Base-by-base conservation (phyloP, 1,140 invertebrate genomes). In the Leptinotarsa defecta region DNA sequence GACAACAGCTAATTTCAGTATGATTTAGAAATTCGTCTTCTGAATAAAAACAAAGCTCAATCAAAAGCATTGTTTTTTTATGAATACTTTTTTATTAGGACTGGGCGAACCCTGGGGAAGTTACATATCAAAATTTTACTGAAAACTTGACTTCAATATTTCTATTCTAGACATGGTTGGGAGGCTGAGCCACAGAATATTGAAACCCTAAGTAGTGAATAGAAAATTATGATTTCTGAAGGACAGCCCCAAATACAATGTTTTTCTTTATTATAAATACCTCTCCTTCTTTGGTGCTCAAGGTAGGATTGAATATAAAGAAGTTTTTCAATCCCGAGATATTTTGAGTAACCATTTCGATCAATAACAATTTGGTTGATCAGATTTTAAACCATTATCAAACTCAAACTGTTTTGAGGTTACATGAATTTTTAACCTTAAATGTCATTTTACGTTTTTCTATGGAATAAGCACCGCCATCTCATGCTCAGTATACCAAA, bases 281-380 rank as follows among this genome's bases (percentile, higher is more conserved):
- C 75, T 84, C 82, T 24, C 80, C 82, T 80, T 84, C 83, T 67
- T 78, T 79, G 24, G 70, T 70, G 13, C 81, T 79, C 67, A 77
- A 80, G 17, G 71, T 22, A 34, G 82, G 80, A 74, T 83, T 84
- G 73, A 83, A 84, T 62, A 84, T 80, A 48, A 83, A 84, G 69
- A 83, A 84, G 76, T 84, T 83, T 52, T 79, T 81, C 64, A 84
- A 73, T 43, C 76, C 78, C 57, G 52, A 48, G 57, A 71, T 71
- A 57, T 22, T 71, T 27, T 71, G 69, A 71, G 69, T 71, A 20
- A 71, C 69, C 69, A 71, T 71, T 71, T 57, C 48, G 13, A 22
- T 19, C 11, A 71, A 71, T 22, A 52, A 6, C 15, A 48, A 34
- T 65, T 65, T 57, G 15, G 15, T 57, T 4, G n/a, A n/a, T 19